Conservation (phyloP, 2,797 vertebrate genomes). For the Pagetopsis macropterus region DNA sequence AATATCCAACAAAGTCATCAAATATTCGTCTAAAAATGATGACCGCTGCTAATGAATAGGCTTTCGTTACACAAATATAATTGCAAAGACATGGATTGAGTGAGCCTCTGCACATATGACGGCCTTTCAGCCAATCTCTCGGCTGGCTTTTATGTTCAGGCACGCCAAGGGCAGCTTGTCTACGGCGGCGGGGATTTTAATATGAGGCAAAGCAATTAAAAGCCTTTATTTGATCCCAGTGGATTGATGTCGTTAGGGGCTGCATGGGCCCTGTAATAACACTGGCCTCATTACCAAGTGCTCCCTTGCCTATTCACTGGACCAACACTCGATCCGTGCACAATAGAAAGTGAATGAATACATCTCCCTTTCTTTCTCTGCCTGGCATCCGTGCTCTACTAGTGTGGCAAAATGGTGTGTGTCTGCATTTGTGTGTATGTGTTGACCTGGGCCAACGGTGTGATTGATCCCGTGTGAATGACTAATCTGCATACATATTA, state of each 20-base stretch:
- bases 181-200: slow-evolving; percentile 71
- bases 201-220: slow-evolving; percentile 84
- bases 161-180: slow-evolving; percentile 72
- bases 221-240: slow-evolving; percentile 81
- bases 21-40: slow-evolving; percentile 63
- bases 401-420: slow-evolving; percentile 71
- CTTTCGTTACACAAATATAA: slow-evolving; percentile 73
- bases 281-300: slow-evolving; percentile 79
- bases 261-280: slow-evolving; percentile 78
- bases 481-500: slow-evolving; percentile 77
- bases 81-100: slow-evolving; percentile 61
- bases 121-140: slow-evolving; percentile 70
- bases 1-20: slow-evolving; percentile 71
- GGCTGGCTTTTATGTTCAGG: slow-evolving; percentile 75
- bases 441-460: slow-evolving; percentile 66
- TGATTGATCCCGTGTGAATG: slow-evolving; percentile 77
- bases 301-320: slow-evolving; percentile 76
- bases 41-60: slow-evolving; percentile 67
- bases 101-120: slow-evolving; percentile 45
- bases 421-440: slow-evolving; percentile 44
- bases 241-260: slow-evolving; percentile 81
- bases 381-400: slow-evolving; percentile 72
- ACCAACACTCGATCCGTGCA: slow-evolving; percentile 80
- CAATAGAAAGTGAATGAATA: slow-evolving; percentile 83
- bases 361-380: slow-evolving; percentile 72